Evolutionary conservation across 2,797 vertebrate genomes (phyloP), one percentile per base, ranked within the genome.

Genomic region (Falco peregrinus): DNA sequence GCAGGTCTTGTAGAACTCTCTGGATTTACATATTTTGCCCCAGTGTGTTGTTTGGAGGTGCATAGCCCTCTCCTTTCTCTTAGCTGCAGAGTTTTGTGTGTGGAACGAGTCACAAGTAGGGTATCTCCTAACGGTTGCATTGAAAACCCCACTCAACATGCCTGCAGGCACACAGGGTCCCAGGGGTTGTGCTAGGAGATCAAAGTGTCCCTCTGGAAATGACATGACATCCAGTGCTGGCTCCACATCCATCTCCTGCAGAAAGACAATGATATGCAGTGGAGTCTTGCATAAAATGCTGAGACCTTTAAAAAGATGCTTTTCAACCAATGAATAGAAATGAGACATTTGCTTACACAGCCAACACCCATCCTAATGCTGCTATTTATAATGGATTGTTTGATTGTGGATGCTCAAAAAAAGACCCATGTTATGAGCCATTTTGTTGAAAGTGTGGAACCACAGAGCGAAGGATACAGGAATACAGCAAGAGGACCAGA

Each of bases 141-240:
- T 53, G 47, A 60, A 67, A 12, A 31, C 22, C 33, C 21, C 71
- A 22, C 8, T 7, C 61, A 48, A 1, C 0, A 0, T 35, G 26
- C 45, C n/a, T 50, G 47, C 15, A 3, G 54, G 60, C 37, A 35
- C 20, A 10, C 24, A 9, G 50, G 29, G 19, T 39, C n/a, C 24
- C 50, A 16, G 22, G 29, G 67, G 33, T 8, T 20, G 22, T 50
- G 28, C 13, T 57, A 67, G 59, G 71, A 20, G 48, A 41, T 39
- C 48, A 41, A 39, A 53, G 15, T 16, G 15, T 31, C 41, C 13
- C 53, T 47, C 63, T 75, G 68, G 41, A 29, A 70, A 25, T 13
- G 31, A 37, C 4, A 4, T 9, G 33, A 64, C 53, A 45, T 47
- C 45, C 69, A 47, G n/a, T 4, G 17, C 53, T 54, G 63, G 29